phyloP scores from a whole-genome alignment of 2,888 invertebrate genomes.

The Agrochola litura region DNA sequence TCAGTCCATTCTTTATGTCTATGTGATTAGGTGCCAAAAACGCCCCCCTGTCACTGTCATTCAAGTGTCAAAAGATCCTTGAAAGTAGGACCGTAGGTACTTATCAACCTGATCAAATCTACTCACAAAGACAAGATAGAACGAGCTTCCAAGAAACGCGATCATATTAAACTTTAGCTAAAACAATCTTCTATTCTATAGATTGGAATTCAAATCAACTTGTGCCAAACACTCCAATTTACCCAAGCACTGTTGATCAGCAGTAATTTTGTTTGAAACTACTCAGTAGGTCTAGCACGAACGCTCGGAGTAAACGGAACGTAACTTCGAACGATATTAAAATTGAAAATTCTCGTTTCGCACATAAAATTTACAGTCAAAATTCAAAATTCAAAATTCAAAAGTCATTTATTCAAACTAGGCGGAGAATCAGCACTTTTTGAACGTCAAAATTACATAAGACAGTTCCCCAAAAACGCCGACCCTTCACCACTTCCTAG shows the following conservation, averaged over 20 bases:
- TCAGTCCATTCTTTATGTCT: too few species aligned
- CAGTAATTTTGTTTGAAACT: slow-evolving; percentile 49
- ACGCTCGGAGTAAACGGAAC: neutral
- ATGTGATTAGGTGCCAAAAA: neutral
- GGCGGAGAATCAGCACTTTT: too few species aligned
- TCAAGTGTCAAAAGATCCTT: neutral
- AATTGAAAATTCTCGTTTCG: neutral
- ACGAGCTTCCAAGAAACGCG: neutral
- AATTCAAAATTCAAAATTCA: too few species aligned
- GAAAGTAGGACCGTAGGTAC: neutral
- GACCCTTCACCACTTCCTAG: too few species aligned
- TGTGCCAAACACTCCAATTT: slow-evolving; percentile 43
- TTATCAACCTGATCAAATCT: slow-evolving; percentile 1
- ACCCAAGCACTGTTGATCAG: slow-evolving; percentile 42
- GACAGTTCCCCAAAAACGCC: too few species aligned
- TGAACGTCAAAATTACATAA: too few species aligned
- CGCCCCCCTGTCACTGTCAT: neutral
- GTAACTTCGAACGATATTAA: neutral
- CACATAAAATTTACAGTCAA: neutral
- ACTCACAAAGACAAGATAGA: slow-evolving; percentile 5
- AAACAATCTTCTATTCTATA: slow-evolving; percentile 22
- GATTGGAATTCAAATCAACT: slow-evolving; percentile 57
- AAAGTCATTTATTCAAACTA: too few species aligned
- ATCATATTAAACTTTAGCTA: slow-evolving; percentile 26
- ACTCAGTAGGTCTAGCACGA: neutral